Percentiles rank a stretch among this genome's conserved stretches.
Evolutionary conservation across 2,797 vertebrate species (phyloP).

Genomic region (Spheniscus humboldti): DNA sequence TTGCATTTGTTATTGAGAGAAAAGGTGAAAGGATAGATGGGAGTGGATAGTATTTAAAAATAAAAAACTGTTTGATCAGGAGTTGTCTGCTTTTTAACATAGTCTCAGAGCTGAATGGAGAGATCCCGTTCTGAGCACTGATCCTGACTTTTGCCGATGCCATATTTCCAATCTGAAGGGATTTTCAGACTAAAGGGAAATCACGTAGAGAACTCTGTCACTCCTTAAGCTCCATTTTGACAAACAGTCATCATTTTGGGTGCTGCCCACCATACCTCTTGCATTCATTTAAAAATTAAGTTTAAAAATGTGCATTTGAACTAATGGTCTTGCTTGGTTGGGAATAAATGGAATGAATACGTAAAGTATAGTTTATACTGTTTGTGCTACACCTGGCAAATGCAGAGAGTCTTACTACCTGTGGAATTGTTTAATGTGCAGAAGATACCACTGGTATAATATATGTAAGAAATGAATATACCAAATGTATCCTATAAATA

Average conservation of each 20-base stretch:
- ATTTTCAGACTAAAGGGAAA: not conserved
- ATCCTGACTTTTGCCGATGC: not conserved
- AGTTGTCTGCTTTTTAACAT: not conserved
- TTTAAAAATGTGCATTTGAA: not conserved
- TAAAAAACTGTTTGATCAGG: not conserved
- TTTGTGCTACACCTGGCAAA: not conserved
- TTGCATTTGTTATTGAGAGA: not conserved
- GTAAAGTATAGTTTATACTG: accelerated
- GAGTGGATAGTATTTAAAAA: not conserved
- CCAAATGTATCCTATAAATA: not conserved
- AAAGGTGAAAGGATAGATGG: not conserved
- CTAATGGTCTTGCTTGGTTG: not conserved
- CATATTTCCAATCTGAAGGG: not conserved
- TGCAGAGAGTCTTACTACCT: not conserved
- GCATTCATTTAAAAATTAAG: not conserved
- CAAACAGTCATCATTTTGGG: not conserved
- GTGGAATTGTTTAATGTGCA: not conserved
- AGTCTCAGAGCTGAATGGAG: not conserved
- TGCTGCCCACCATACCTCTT: not conserved
- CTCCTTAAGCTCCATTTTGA: not conserved
- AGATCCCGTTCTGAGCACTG: not conserved
- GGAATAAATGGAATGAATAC: not conserved
- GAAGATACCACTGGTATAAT: not conserved
- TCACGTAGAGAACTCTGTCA: not conserved
- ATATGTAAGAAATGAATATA: not conserved